Percentiles rank a stretch among this genome's conserved stretches.
These are phyloP conservation scores for Sinocyclocheilus anshuiensis DNA, from an alignment of 2,113 vertebrate species.

Conservation along the genomic window DNA sequence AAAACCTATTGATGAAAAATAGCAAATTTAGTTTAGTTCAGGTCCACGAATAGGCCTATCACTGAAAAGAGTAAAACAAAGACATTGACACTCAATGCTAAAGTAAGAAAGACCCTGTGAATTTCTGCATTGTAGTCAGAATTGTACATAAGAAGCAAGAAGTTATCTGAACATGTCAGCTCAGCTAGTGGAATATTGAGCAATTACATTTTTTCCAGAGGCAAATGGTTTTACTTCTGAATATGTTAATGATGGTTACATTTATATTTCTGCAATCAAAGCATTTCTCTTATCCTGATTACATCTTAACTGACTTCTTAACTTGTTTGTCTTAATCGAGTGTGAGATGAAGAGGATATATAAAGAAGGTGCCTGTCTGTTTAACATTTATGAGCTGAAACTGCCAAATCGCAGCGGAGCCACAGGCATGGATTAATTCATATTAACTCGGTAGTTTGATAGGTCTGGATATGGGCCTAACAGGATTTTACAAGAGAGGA, in stretches of 20 bases:
- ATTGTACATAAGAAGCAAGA: not conserved
- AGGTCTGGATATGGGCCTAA: conserved; percentile 6
- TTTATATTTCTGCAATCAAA: conserved; percentile 9
- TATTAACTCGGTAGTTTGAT: conserved; percentile 50
- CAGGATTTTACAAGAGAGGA: conserved; percentile 27
- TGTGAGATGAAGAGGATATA: conserved; percentile 24
- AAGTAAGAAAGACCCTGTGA: not conserved
- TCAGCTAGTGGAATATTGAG: not conserved
- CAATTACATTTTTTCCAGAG: not conserved
- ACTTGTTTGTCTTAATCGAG: conserved; percentile 9
- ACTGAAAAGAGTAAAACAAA: not conserved
- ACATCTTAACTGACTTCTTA: conserved; percentile 18
- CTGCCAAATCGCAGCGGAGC: conserved; percentile 25
- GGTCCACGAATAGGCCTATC: not conserved
- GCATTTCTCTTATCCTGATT: not conserved
- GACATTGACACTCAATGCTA: not conserved
- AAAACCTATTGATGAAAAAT: not conserved
- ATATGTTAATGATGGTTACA: not conserved
- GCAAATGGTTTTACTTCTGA: not conserved
- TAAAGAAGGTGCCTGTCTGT: conserved; percentile 20
- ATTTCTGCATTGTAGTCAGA: not conserved
- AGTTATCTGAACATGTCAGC: not conserved
- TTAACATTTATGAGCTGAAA: conserved; percentile 53
- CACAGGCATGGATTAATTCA: conserved; percentile 50
- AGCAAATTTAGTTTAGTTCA: not conserved